Base-by-base conservation (phyloP, 2,888 invertebrate genomes). In the Agrilus cyanescens region DNA sequence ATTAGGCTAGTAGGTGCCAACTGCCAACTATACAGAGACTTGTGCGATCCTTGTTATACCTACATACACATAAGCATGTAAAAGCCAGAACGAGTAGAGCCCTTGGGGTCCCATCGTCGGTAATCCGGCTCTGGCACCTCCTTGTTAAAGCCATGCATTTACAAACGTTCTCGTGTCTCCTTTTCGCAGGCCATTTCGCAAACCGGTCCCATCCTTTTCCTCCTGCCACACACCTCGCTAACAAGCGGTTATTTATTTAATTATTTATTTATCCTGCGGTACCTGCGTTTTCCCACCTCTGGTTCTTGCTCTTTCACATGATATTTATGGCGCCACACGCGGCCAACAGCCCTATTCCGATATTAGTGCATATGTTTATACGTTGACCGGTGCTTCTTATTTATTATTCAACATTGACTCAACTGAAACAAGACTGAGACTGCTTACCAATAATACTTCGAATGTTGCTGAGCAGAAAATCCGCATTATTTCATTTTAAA, bases 251-350 rank as follows among this genome's bases (percentile, higher is more conserved):
- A 66, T 67, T 67, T 67, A 67, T 67, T 66, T 66, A 67, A 67
- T 67, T 67, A 66, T 67, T 67, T 67, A 67, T 67, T 67, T 67
- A 67, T 66, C 66, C 65, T 64, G 61, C 66, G 66, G 66, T 66
- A 66, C 65, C 64, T 66, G 65, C 63, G 64, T 66, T 67, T 65
- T 66, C 66, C 66, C 66, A 66, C 66, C 66, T 65, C 60, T 58
- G 57, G 51, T 54, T 39, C 55, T 58, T 65, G 25, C 25, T 25
- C 25, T 25, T 25, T 25, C 25, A 10, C 25, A 25, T 10, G 10
- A 25, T 65, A 66, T 67, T 67, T 67, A 67, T 66, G 65, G 53
- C 60, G 63, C 67, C 67, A 66, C 67, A 67, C 66, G 65, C 67
- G 63, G 63, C 53, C 60, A 57, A 25, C 25, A 25, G 25, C 25